Base-by-base conservation (phyloP, 1,140 invertebrate genomes). In the Amyelois transitella region DNA sequence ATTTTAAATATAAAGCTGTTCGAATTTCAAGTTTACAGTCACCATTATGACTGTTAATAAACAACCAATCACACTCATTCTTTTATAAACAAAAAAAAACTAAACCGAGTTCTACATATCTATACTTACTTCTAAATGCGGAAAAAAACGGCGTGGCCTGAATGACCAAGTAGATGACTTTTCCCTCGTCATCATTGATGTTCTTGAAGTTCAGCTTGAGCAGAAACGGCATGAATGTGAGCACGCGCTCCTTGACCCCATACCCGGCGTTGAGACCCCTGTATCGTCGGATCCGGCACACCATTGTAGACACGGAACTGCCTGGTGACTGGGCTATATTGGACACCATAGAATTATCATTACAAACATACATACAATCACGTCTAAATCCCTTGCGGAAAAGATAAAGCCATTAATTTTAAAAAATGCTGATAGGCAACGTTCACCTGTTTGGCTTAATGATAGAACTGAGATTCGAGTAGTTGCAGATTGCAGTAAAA, bases 141-240 rank as follows among this genome's bases (percentile, higher is more conserved):
- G 95, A 94, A 61, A 89, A 90, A 53, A 96, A 90, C n/a, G 91
- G 91, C 10, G 91, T 91, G 1, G 94, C 94, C 19, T 91, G 91
- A 43, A 95, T 91, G 19, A 95, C 90, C 0, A 96, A 82, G 62
- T 93, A 92, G 70, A 92, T 91, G 19, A 89, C 89, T 20, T 88
- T 80, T 14, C 81, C 85, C 3, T 87, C 81, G 48, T 90, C 84
- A 43, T 92, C 88, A 0, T 75, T 88, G 0, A 92, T 88, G 55
- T 93, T 90, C 61, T 92, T 91, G 58, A 95, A 92, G 3, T 90
- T 91, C 22, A 96, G 75, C 4, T 91, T 93, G 25, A 97, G 80
- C 25, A 94, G 91, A 72, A 95, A 96, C 0, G 95, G 94, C 64
- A 92, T 86, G 70, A 93, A 96, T 0, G 88, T 71, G 0, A 93